Conservation (phyloP, 2,888 invertebrate species). For the Drosophila siamana region DNA sequence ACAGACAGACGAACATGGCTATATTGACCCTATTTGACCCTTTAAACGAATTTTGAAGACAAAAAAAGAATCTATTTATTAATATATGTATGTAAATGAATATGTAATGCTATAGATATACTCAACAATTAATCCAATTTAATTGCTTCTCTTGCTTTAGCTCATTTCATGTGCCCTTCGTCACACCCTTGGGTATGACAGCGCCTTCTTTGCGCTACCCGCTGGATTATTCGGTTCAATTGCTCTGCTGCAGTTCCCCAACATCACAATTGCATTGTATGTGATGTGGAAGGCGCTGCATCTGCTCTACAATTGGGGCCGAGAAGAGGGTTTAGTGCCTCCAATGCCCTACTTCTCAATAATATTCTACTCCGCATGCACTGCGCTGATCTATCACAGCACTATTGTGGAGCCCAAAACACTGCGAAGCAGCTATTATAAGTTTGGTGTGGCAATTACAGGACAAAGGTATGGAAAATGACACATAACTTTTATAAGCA, state of each 20-base stretch:
- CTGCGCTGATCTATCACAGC: slow-evolving; percentile 90
- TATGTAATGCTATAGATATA: no score
- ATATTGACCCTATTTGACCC: no score
- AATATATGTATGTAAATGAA: no score
- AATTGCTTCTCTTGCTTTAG: slow-evolving; percentile 65
- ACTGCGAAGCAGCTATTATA: slow-evolving; percentile 92
- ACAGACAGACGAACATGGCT: no score
- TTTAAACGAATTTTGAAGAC: no score
- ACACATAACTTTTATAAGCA: background rate
- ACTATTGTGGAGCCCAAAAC: slow-evolving; percentile 91
- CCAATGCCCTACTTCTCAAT: slow-evolving; percentile 88
- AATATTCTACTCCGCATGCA: slow-evolving; percentile 90
- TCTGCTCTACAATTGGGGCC: slow-evolving; percentile 89
- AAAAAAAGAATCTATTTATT: no score
- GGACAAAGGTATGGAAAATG: slow-evolving; percentile 87
- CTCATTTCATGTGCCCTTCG: slow-evolving; percentile 88
- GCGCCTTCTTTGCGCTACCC: slow-evolving; percentile 88
- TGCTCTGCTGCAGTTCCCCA: slow-evolving; percentile 90
- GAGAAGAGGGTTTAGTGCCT: slow-evolving; percentile 88
- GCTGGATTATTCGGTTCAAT: slow-evolving; percentile 90
- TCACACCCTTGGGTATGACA: slow-evolving; percentile 87
- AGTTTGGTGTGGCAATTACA: slow-evolving; percentile 90
- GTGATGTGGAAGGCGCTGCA: slow-evolving; percentile 92
- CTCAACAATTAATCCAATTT: no score
- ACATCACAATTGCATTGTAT: slow-evolving; percentile 91